phyloP scores from a whole-genome alignment of 2,888 invertebrate genomes.

The Corbicula japonica region DNA sequence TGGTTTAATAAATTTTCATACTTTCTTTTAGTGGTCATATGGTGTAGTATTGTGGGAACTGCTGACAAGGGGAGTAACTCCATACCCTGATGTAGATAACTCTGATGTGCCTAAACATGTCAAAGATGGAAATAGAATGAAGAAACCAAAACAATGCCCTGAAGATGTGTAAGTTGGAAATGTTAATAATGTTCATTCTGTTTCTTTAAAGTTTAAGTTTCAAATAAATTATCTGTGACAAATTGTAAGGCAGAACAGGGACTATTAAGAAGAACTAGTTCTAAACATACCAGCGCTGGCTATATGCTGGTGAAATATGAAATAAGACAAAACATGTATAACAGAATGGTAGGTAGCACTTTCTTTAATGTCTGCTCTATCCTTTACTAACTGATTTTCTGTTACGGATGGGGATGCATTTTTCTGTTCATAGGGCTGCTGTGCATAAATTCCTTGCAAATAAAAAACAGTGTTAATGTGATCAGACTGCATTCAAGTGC shows the following conservation, averaged over 20 bases:
- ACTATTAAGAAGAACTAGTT: background rate
- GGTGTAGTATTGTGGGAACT: constrained; percentile 87
- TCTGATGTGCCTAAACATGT: constrained; percentile 86
- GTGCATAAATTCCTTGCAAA: too few relatives aligned
- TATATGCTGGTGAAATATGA: too few relatives aligned
- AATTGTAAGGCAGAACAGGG: background rate
- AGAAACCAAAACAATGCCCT: constrained; percentile 87
- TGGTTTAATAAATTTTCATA: background rate
- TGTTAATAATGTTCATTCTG: background rate
- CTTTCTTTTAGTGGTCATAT: constrained; percentile 86
- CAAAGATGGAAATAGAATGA: constrained; percentile 85
- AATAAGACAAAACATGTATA: too few relatives aligned
- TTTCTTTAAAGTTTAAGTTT: background rate
- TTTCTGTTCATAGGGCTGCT: too few relatives aligned
- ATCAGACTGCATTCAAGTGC: too few relatives aligned
- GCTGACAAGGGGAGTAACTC: constrained; percentile 87
- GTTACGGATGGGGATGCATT: too few relatives aligned
- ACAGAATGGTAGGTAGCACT: too few relatives aligned
- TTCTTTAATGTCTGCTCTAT: too few relatives aligned
- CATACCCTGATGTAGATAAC: constrained; percentile 87
- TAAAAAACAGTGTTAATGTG: too few relatives aligned
- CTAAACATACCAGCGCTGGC: background rate
- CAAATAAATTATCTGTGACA: too few relatives aligned
- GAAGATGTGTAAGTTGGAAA: constrained; percentile 85
- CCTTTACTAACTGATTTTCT: too few relatives aligned